Evolutionary conservation across 2,888 invertebrate genomes (phyloP), one percentile per base, ranked within the genome.

Genomic region (Steinernema carpocapsae): DNA sequence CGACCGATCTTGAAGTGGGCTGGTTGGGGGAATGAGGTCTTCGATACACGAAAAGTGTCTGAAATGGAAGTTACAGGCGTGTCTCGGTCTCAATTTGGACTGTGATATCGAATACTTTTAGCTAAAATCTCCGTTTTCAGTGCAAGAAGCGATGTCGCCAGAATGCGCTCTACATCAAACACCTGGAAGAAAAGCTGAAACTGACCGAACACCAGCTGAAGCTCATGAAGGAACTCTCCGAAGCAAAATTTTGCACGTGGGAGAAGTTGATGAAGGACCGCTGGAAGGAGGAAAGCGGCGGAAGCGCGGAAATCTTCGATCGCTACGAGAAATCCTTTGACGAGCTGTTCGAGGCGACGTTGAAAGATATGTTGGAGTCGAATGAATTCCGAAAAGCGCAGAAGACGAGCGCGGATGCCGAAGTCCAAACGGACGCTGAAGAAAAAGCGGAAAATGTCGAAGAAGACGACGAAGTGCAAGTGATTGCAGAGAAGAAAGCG

Each of bases 221-320:
- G 32, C 7, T 26, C 2, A 37, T 32, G 26, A 29, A 22, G 17
- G 32, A 32, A 6, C 17, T 37, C 32, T 4, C 64, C 1, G 64
- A 32, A 64, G 10, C 26, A 17, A 64, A 64, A 29, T 64, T 64
- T 32, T 22, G 26, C 2, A 32, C 64, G 1, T 64, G 64, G 64
- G 64, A 64, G 32, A 64, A 64, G 32, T 4, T 64, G 29, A 17
- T 64, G 4, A 64, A 64, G 32, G 64, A 64, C 17, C 64, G 64
- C 2, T 64, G 64, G 64, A 64, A 64, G 32, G 32, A 64, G 32
- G 17, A 64, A 29, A 26, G 29, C 64, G 29, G 29, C 1, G 32
- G 26, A 26, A 29, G 32, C 17, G 37, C 17, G 14, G 64, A 64
- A 26, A 1, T 26, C 7, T 12, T 32, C 17, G 3, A 1, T 2